Conservation (phyloP, 2,888 invertebrate genomes). For the Aphodius granarius region DNA sequence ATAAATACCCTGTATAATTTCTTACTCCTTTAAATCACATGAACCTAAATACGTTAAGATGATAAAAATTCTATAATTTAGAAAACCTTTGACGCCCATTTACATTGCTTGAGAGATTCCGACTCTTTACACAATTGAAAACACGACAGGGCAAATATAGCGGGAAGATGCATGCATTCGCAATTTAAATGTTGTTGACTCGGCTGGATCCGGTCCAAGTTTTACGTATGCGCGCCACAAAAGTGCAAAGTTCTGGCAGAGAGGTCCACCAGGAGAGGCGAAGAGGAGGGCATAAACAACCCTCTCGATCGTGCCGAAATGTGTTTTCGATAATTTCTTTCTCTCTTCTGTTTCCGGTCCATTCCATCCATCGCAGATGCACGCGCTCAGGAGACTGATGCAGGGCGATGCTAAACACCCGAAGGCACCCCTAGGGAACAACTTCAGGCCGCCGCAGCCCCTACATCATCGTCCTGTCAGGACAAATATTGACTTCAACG, state of each 20-base stretch:
- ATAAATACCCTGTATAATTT: no score
- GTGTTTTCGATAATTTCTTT: slow-evolving; percentile 27
- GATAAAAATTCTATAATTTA: no score
- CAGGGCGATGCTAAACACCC: slow-evolving; percentile 85
- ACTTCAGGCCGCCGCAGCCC: slow-evolving; percentile 91
- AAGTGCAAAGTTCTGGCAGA: neutral
- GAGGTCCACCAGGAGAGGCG: neutral
- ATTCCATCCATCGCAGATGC: slow-evolving; percentile 63
- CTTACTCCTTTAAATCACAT: no score
- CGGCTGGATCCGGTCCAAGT: neutral
- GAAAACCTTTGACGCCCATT: no score
- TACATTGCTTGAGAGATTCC: neutral
- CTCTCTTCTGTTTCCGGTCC: slow-evolving; percentile 1
- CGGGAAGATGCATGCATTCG: neutral
- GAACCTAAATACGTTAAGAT: no score
- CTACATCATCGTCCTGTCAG: slow-evolving; percentile 91
- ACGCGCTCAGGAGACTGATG: slow-evolving; percentile 81
- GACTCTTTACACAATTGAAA: neutral
- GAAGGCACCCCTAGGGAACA: slow-evolving; percentile 90
- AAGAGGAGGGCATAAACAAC: neutral
- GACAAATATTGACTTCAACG: slow-evolving; percentile 95
- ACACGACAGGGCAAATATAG: neutral
- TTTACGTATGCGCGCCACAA: neutral
- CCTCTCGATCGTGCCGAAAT: slow-evolving; percentile 1
- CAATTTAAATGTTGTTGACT: neutral